phyloP scores from a whole-genome alignment of 1,140 invertebrate species.

The Mizuhopecten yessoensis region DNA sequence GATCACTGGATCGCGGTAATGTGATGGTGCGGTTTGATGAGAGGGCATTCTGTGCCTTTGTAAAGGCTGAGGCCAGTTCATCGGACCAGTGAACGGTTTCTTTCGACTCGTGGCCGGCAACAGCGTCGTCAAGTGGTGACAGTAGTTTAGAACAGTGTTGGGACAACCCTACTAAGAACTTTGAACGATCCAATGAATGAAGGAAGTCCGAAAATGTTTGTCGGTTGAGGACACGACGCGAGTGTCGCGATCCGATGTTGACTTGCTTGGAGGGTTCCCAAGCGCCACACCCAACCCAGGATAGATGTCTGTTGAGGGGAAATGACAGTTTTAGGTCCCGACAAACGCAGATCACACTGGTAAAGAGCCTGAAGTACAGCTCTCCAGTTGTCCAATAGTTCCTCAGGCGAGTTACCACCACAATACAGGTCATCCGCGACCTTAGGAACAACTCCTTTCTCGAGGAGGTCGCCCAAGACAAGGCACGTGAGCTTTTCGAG shows the following conservation, averaged over 20 bases:
- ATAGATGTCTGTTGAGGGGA: conserved; percentile 44
- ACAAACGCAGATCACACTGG: conserved; percentile 34
- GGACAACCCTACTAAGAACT: conserved; percentile 44
- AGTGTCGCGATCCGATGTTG: conserved; percentile 54
- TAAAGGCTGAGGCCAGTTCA: no score
- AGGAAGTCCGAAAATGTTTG: conserved; percentile 43
- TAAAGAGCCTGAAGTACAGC: conserved; percentile 43
- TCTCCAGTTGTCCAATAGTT: conserved; percentile 42
- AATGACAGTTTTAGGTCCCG: conserved; percentile 51
- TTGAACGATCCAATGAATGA: conserved; percentile 62
- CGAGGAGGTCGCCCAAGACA: conserved; percentile 63
- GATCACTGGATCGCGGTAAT: no score
- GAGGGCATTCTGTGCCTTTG: no score
- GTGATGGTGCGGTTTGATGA: no score
- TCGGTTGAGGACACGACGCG: neutral
- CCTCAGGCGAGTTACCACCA: conserved; percentile 47
- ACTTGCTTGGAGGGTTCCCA: conserved; percentile 42
- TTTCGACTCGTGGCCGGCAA: conserved; percentile 44
- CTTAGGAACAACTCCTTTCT: conserved; percentile 59
- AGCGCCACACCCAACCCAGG: conserved; percentile 59
- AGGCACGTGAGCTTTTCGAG: conserved; percentile 63
- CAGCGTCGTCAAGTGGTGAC: conserved; percentile 42
- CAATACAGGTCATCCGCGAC: conserved; percentile 54
- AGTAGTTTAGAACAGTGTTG: conserved; percentile 26
- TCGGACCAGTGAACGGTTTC: no score